These are phyloP conservation scores for Paracanthobrama guichenoti DNA, from an alignment of 2,113 vertebrate species.

Conservation along the genomic window DNA sequence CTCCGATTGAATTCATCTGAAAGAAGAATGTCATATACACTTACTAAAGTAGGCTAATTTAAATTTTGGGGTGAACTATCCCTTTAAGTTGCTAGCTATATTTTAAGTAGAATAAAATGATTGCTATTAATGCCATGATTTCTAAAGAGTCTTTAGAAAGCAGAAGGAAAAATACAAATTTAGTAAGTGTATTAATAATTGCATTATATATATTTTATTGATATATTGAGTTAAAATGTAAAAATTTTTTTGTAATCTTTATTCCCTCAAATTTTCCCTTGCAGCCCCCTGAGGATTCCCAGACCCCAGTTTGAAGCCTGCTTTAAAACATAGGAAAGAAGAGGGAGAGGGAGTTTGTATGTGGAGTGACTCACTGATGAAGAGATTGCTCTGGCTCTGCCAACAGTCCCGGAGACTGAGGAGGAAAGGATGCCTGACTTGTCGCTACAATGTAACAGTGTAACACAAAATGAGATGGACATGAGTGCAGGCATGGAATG, in stretches of 20 bases:
- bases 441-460: conserved; percentile 81
- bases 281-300: not conserved
- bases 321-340: not conserved
- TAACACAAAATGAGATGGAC: conserved; percentile 45
- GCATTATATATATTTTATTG: not conserved
- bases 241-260: not conserved
- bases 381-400: conserved; percentile 92
- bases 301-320: not conserved
- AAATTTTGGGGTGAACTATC: no score
- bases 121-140: not conserved
- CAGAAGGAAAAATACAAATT: not conserved
- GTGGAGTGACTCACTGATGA: conserved; percentile 91
- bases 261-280: not conserved
- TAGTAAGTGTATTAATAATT: not conserved
- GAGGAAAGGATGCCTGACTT: conserved; percentile 90
- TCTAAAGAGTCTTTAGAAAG: not conserved
- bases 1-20: no score
- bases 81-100: no score
- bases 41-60: no score
- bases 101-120: not conserved
- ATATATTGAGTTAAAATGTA: not conserved
- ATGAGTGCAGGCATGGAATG: conserved; percentile 16
- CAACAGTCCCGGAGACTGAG: conserved; percentile 91
- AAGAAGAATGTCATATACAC: no score
- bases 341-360: conserved; percentile 20